phyloP scores from a whole-genome alignment of 2,797 vertebrate genomes.

The Anas bahamensis region DNA sequence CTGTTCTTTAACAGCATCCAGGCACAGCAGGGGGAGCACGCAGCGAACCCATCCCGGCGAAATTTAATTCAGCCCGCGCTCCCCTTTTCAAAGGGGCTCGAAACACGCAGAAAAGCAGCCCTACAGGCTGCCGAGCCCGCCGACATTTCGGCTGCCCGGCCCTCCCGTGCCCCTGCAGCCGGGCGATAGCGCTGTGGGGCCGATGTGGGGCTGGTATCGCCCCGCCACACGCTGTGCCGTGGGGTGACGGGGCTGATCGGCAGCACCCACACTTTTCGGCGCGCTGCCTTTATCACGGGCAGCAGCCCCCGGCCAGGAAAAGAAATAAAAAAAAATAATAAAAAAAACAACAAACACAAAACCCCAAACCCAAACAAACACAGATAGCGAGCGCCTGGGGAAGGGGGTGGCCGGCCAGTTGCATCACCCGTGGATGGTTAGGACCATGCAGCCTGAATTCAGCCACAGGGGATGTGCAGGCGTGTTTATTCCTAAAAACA shows the following conservation, averaged over 20 bases:
- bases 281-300: background rate
- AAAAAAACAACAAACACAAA: background rate
- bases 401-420: background rate
- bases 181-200: background rate
- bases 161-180: background rate
- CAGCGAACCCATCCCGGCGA: background rate
- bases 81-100: background rate
- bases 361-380: constrained; percentile 47
- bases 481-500: background rate
- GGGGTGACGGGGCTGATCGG: background rate
- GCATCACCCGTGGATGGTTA: background rate
- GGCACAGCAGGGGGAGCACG: background rate
- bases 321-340: background rate
- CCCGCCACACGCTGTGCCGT: fast-evolving
- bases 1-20: fast-evolving
- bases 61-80: background rate
- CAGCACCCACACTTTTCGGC: background rate
- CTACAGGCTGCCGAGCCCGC: fast-evolving
- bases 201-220: fast-evolving
- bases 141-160: background rate
- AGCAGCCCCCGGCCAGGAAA: background rate
- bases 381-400: background rate
- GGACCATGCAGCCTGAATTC: fast-evolving
- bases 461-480: background rate
- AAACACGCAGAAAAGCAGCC: background rate